These are phyloP conservation scores for Diorhabda sublineata DNA, from an alignment of 1,140 invertebrate genomes.

Conservation along the genomic window DNA sequence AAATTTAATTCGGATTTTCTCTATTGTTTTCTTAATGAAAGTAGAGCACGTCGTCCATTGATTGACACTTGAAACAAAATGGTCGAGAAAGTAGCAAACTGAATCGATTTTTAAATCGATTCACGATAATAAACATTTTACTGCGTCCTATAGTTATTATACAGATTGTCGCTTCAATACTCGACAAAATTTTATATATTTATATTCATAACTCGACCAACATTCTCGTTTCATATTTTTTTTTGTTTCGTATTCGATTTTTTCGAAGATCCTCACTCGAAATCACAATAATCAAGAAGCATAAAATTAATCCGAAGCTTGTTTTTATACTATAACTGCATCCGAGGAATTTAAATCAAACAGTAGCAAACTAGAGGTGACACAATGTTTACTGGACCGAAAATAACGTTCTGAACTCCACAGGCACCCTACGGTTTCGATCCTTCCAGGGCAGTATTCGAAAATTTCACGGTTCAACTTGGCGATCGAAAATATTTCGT, in stretches of 20 bases:
- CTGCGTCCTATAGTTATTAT: no score
- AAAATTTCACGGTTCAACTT: no score
- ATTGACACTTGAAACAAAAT: no score
- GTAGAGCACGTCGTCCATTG: no score
- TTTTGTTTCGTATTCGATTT: neutral
- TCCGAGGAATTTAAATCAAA: constrained; percentile 45
- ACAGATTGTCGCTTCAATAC: no score
- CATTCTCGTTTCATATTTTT: neutral
- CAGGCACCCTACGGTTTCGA: constrained; percentile 21
- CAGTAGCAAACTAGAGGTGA: constrained; percentile 44
- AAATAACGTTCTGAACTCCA: constrained; percentile 27
- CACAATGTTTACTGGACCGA: constrained; percentile 37
- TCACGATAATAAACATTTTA: no score
- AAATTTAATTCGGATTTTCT: no score
- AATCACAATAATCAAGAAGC: constrained; percentile 20
- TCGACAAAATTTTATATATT: no score
- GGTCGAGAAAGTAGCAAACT: no score
- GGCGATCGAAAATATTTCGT: neutral
- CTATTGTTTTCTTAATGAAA: no score
- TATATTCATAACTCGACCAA: neutral
- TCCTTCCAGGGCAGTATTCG: constrained; percentile 12
- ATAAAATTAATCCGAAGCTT: constrained; percentile 35
- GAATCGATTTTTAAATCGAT: no score
- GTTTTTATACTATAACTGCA: constrained; percentile 41
- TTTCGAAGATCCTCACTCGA: constrained; percentile 21